phyloP scores from a whole-genome alignment of 2,113 vertebrate species.

The Phalacrocorax carbo region DNA sequence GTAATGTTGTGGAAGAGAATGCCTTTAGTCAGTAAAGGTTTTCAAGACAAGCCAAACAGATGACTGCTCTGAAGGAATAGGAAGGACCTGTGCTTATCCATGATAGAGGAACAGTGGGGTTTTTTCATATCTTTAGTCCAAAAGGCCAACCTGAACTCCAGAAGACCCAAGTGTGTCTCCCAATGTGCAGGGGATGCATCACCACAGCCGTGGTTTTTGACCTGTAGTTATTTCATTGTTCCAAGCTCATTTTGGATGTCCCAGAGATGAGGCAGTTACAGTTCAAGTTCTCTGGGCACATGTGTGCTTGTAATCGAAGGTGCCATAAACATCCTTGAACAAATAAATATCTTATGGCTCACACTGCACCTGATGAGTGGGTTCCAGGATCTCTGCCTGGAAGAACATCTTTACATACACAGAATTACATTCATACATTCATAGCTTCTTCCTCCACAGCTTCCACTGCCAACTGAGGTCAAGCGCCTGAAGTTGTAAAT shows the following conservation, averaged over 20 bases:
- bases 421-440: background rate
- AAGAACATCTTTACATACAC: background rate
- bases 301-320: background rate
- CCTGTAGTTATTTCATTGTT: background rate
- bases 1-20: background rate
- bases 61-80: background rate
- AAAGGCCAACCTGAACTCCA: background rate
- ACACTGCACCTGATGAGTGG: background rate
- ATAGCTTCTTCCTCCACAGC: background rate
- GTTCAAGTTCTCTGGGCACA: background rate
- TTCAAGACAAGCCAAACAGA: background rate
- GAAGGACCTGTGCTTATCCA: background rate
- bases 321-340: background rate
- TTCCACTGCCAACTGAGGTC: background rate
- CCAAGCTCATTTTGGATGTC: background rate
- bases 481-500: background rate
- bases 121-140: background rate
- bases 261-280: background rate
- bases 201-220: background rate
- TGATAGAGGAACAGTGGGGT: background rate
- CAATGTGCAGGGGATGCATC: fast-evolving
- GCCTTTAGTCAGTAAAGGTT: background rate
- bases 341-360: background rate
- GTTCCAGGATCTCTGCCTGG: background rate
- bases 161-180: background rate